These are phyloP conservation scores for Myripristis jacobus DNA, from an alignment of 2,797 vertebrate species.

Conservation along the genomic window DNA sequence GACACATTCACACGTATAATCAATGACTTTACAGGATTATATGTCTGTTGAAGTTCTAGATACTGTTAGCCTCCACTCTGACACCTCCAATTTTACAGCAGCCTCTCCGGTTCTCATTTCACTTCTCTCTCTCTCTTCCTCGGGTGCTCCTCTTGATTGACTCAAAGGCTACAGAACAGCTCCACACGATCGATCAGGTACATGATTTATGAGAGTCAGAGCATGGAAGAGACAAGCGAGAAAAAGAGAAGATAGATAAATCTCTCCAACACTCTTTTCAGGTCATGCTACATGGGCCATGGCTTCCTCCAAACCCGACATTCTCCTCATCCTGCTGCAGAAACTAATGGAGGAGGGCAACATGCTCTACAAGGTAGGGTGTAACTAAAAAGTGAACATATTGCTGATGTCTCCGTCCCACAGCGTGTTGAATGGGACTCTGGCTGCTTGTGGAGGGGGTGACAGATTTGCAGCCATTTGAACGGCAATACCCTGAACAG, in stretches of 20 bases:
- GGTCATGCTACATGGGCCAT: constrained; percentile 99
- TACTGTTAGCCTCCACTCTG: constrained; percentile 14
- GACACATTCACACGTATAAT: constrained; percentile 2
- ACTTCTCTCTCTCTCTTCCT: constrained; percentile 48
- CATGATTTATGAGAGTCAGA: constrained; percentile 63
- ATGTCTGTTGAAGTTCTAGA: constrained; percentile 9
- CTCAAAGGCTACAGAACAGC: constrained; percentile 84
- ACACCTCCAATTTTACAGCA: constrained; percentile 30
- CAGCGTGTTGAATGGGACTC: background rate
- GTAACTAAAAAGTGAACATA: too few species aligned
- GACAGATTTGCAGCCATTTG: background rate
- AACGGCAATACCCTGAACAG: background rate
- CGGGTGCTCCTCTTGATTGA: constrained; percentile 61
- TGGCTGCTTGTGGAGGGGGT: background rate
- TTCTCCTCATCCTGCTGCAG: constrained; percentile 97
- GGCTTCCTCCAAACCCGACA: constrained; percentile 98
- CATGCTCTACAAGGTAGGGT: constrained; percentile 91
- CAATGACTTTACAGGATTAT: constrained; percentile 10
- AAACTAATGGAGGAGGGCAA: constrained; percentile 99
- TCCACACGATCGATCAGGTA: constrained; percentile 88
- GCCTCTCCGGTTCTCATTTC: constrained; percentile 48
- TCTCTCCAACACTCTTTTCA: constrained; percentile 73
- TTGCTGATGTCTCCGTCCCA: background rate
- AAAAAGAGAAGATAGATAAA: constrained; percentile 41
- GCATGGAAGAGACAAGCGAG: constrained; percentile 28